A percentile compares a stretch with the other conserved stretches of the same genome.
These are phyloP conservation scores for Bucorvus abyssinicus DNA, from an alignment of 2,797 vertebrate species.

Conservation along the genomic window DNA sequence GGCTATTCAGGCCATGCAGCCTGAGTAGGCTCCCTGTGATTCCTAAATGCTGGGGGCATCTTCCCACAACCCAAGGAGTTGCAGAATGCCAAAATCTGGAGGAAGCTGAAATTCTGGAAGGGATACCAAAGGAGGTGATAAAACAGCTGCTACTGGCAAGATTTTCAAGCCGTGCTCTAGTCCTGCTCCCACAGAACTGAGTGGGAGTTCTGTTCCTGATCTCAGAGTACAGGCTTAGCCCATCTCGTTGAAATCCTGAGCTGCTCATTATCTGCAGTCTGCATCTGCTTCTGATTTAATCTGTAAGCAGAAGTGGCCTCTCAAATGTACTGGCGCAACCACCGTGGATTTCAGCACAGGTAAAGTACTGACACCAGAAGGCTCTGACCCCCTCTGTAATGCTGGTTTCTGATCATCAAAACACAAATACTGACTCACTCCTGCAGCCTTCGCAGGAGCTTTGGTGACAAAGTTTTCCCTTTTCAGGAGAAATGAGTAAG, in stretches of 20 bases:
- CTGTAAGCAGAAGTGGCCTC: slow-evolving; percentile 9
- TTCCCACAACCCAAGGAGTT: not conserved
- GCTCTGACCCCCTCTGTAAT: not conserved
- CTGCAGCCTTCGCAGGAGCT: not conserved
- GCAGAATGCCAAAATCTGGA: slow-evolving; percentile 2
- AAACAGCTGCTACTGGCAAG: slow-evolving; percentile 43
- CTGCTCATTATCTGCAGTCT: slow-evolving; percentile 15
- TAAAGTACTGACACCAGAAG: not conserved
- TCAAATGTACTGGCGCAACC: not conserved
- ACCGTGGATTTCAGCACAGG: not conserved
- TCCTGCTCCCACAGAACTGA: slow-evolving; percentile 3
- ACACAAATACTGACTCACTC: not conserved
- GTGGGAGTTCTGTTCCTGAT: slow-evolving; percentile 49
- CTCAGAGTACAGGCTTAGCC: not conserved
- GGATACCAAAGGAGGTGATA: slow-evolving; percentile 10
- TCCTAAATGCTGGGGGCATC: not conserved
- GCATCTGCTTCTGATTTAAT: slow-evolving; percentile 55
- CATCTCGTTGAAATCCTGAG: not conserved
- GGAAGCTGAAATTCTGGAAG: slow-evolving; percentile 40
- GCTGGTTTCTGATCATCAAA: not conserved
- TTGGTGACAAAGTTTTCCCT: not conserved
- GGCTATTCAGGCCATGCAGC: not conserved
- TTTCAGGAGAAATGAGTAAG: not conserved
- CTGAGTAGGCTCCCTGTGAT: not conserved
- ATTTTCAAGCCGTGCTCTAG: not conserved